Base-by-base conservation (phyloP, 2,797 vertebrate genomes). In the Labeo calbasu region DNA sequence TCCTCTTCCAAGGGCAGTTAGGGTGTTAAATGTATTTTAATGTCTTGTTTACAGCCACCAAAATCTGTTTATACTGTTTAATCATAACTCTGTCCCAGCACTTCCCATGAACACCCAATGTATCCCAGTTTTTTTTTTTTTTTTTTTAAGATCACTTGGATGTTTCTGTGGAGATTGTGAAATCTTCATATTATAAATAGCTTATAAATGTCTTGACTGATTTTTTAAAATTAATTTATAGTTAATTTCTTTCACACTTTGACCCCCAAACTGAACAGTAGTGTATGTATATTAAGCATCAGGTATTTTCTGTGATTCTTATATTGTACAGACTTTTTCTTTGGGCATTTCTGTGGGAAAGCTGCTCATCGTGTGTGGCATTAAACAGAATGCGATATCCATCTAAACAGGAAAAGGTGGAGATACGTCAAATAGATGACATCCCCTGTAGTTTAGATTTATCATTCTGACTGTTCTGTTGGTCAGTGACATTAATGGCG, bases 361-460 rank as follows among this genome's bases (percentile, higher is more conserved):
- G 48, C 61, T 28, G 48, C n/a, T 46, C 71, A 6, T 76, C 61
- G 36, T 83, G 73, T 77, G 73, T 77, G 73, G 82, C 23, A 46
- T 77, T 28, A n/a, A 77, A 83, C 73, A 59, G 82, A 63, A 50
- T 50, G 63, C 51, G 65, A 7, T 50, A 82, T 78, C 83, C 91
- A 86, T 32, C 87, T 87, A 92, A 93, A 93, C 92, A 90, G 92
- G 90, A 93, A 93, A 89, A 91, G 90, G 88, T 81, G 79, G 84
- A 80, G 57, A 76, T 55, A 61, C 46, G 51, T 84, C 32, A 23
- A 88, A 89, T 89, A 89, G 84, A 89, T 78, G 32, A 63, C 23
- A 57, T 85, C 36, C 77, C 84, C 46, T 48, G 46, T 50, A 77
- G 48, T 75, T 57, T 43, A 32, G 77, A 87, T 89, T 87, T 88